Base-by-base conservation (phyloP, 2,797 vertebrate genomes). In the Erpetoichthys calabaricus region DNA sequence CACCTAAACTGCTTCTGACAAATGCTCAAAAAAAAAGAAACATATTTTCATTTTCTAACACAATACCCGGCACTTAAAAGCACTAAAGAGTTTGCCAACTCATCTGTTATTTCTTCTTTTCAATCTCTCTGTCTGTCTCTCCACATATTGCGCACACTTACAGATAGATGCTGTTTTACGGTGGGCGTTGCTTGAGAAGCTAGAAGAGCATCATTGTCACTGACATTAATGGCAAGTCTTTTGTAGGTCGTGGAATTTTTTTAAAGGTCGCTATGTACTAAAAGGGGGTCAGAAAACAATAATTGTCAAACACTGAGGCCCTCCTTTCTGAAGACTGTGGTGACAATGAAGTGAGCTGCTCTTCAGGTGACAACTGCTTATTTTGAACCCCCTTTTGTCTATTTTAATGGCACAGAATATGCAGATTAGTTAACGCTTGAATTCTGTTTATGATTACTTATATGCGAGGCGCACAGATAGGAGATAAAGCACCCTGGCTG, bases 331-430 rank as follows among this genome's bases (percentile, higher is more conserved):
- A 6, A 5, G 8, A 42, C 53, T 42, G 41, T 7, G 42, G 51
- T 7, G 8, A 53, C 51, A 53, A 7, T 53, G 42, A 41, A n/a
- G 7, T 44, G 5, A 8, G 44, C 44, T 25, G 42, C 53, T 54
- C 53, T 43, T 54, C 53, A 54, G 25, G 41, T n/a, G 53, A 54
- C 41, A 42, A 54, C 53, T 54, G 53, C 41, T 54, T 43, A 6
- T 54, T 54, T 54, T 54, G 44, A 54, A 74, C 8, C 8, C 5
- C 45, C 45, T 4, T 49, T 49, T 49, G 47, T 49, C 7, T 49
- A n/a, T 5, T 49, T 49, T 49, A 49, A 49, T 49, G 47, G 7
- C 7, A 6, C 5, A 49, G n/a, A 49, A n/a, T 6, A 49, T 6
- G 47, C 47, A 49, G 3, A 49, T 49, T 49, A 7, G 47, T 49